Evolutionary conservation across 2,113 vertebrate genomes (phyloP).

Genomic region (Dissostichus mawsoni): DNA sequence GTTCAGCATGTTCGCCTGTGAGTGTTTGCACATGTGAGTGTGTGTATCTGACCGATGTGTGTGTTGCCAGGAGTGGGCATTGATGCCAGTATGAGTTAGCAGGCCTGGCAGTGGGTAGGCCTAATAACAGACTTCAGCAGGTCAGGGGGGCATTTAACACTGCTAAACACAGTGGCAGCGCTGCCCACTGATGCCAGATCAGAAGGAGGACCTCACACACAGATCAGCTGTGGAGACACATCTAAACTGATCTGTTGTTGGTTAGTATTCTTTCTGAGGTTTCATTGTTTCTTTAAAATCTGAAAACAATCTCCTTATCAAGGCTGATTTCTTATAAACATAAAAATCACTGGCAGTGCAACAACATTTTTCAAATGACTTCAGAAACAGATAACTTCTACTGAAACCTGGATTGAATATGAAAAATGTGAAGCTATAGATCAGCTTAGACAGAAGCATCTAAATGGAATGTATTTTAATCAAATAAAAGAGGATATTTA

Average conservation of each 20-base stretch:
- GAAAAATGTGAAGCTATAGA: neutral
- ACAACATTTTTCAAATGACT: neutral
- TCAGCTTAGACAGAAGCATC: neutral
- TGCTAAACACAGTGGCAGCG: slow-evolving; percentile 73
- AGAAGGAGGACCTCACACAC: slow-evolving; percentile 65
- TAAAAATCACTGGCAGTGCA: neutral
- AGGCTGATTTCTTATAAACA: neutral
- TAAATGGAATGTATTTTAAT: neutral
- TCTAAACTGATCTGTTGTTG: slow-evolving; percentile 30
- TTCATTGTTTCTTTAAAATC: neutral
- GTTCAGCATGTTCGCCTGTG: slow-evolving; percentile 30
- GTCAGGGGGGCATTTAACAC: slow-evolving; percentile 79
- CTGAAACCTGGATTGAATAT: neutral
- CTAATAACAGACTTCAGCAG: slow-evolving; percentile 76
- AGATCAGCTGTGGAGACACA: slow-evolving; percentile 34
- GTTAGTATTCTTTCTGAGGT: slow-evolving; percentile 20
- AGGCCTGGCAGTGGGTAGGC: slow-evolving; percentile 64
- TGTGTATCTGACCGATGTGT: slow-evolving; percentile 42
- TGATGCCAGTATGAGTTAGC: slow-evolving; percentile 64
- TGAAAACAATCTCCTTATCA: neutral
- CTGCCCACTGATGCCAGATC: slow-evolving; percentile 69
- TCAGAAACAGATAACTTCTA: slow-evolving; percentile 1
- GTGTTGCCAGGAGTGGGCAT: slow-evolving; percentile 54
- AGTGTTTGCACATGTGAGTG: slow-evolving; percentile 50
- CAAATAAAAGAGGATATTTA: too few relatives aligned